Conservation (phyloP, 1,140 invertebrate species). For the Caenorhabditis latens region DNA sequence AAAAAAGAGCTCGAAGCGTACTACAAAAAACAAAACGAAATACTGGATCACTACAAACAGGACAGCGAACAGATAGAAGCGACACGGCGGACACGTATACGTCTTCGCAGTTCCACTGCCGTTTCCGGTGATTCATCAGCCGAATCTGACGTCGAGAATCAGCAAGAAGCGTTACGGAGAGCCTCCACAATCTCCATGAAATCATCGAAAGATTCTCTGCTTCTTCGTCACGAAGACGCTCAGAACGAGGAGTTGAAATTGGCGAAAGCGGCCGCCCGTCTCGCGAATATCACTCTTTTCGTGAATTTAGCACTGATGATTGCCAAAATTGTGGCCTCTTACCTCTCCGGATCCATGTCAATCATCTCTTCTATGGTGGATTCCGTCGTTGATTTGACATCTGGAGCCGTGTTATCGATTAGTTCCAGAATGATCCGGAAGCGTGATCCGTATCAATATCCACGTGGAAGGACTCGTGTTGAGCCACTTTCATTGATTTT, state of each 20-base stretch:
- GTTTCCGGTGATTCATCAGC: background rate
- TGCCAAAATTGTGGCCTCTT: conserved; percentile 76
- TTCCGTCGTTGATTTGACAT: conserved; percentile 79
- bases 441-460: conserved; percentile 79
- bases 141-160: background rate
- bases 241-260: conserved; percentile 32
- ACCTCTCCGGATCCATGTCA: conserved; percentile 79
- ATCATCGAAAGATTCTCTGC: background rate
- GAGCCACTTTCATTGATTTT: conserved; percentile 79
- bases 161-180: background rate
- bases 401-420: conserved; percentile 78
- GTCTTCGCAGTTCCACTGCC: background rate
- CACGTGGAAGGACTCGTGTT: conserved; percentile 79
- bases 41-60: conserved; percentile 66
- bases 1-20: conserved; percentile 62
- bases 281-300: conserved; percentile 73
- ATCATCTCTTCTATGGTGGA: conserved; percentile 80
- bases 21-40: conserved; percentile 67
- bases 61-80: conserved; percentile 68
- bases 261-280: conserved; percentile 57
- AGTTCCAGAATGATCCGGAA: conserved; percentile 78
- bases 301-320: conserved; percentile 77
- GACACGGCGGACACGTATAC: background rate
- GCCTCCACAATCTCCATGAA: conserved; percentile 5
- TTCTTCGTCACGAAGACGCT: background rate